Evolutionary conservation across 2,888 invertebrate species (phyloP).

Genomic region (Volucella zonaria): DNA sequence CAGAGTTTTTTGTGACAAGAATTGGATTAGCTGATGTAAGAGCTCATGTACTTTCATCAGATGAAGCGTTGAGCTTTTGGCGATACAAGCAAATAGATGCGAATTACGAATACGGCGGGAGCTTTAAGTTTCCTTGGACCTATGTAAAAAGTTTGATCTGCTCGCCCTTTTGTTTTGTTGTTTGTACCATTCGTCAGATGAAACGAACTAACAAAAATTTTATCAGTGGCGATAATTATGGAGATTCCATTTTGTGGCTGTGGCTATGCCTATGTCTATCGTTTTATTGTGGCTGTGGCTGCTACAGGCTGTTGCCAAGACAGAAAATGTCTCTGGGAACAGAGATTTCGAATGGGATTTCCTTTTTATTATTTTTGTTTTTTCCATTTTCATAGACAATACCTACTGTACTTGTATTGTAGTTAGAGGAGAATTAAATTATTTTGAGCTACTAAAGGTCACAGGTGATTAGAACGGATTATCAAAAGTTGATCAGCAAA

Average conservation of each 20-base stretch:
- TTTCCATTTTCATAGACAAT: no score
- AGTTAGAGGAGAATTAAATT: background rate
- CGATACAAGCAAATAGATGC: constrained; percentile 6
- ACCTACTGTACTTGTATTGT: no score
- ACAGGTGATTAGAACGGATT: no score
- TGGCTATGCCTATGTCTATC: no score
- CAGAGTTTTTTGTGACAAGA: background rate
- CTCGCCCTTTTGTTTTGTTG: background rate
- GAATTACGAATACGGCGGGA: background rate
- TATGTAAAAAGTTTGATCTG: background rate
- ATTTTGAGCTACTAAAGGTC: no score
- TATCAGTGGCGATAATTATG: constrained; percentile 1
- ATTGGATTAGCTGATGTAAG: constrained; percentile 56
- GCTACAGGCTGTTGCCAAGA: constrained; percentile 24
- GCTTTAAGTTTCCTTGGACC: no score
- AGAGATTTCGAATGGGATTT: background rate
- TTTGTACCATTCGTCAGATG: background rate
- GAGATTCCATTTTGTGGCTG: background rate
- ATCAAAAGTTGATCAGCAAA: no score
- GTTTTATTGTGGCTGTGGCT: background rate
- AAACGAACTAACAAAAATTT: constrained; percentile 11
- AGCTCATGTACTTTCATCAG: constrained; percentile 51
- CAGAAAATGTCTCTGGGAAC: background rate
- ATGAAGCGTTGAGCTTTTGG: constrained; percentile 35
- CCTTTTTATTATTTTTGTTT: no score